phyloP scores from a whole-genome alignment of 64 coral and sea anemone genomes.

The Stichodactyla helianthus region DNA sequence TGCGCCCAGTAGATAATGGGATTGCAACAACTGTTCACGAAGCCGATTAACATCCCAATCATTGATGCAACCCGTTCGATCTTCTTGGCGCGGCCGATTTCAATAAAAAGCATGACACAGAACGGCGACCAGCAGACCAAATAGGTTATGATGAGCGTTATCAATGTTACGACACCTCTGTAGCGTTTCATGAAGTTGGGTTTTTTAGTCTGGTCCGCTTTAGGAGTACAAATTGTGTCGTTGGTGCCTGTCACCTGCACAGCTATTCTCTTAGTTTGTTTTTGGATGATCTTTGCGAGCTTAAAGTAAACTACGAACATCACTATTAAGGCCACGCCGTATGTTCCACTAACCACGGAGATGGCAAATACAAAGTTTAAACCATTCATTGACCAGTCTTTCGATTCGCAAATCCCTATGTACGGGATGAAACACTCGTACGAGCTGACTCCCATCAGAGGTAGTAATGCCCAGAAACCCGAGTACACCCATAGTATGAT shows the following conservation, averaged over 20 bases:
- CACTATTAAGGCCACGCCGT: slow-evolving; percentile 52
- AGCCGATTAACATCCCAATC: slow-evolving; percentile 58
- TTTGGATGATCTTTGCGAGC: slow-evolving; percentile 42
- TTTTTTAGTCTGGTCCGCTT: not conserved
- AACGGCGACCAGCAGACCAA: slow-evolving; percentile 72
- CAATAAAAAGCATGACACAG: slow-evolving; percentile 71
- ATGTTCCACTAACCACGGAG: slow-evolving; percentile 66
- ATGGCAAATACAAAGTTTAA: slow-evolving; percentile 70
- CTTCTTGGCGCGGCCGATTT: slow-evolving; percentile 53
- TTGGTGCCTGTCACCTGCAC: not conserved
- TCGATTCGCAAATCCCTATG: slow-evolving; percentile 37
- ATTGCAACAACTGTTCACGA: slow-evolving; percentile 68
- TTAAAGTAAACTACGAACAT: slow-evolving; percentile 65
- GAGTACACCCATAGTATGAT: slow-evolving; percentile 58
- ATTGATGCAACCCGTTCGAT: slow-evolving; percentile 9
- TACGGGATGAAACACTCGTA: slow-evolving; percentile 76
- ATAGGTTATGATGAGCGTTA: slow-evolving; percentile 47
- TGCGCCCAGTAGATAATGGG: slow-evolving; percentile 70
- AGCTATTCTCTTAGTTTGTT: slow-evolving; percentile 30
- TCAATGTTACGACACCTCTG: slow-evolving; percentile 48
- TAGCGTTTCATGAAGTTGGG: slow-evolving; percentile 6
- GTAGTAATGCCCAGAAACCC: slow-evolving; percentile 50
- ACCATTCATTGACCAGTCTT: slow-evolving; percentile 57
- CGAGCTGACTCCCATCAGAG: slow-evolving; percentile 63
- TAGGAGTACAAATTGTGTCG: not conserved